Base-by-base conservation (phyloP, 2,888 invertebrate species). In the Andricus curvator region DNA sequence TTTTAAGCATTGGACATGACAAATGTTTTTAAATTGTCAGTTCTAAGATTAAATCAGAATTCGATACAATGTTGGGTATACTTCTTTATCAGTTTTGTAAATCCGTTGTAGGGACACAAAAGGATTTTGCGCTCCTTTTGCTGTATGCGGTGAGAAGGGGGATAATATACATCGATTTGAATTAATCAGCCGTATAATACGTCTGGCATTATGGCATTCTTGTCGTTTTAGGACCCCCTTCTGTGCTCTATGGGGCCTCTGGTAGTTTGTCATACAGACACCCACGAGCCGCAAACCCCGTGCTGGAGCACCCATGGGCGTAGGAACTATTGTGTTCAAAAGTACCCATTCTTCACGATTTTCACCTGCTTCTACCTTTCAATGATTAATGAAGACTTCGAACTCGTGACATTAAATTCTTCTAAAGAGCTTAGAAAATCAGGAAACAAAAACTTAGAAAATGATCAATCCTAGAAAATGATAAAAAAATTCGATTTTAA, bases 191-290 rank as follows among this genome's bases (percentile, higher is more conserved):
- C 78, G 81, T 74, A 84, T 81, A 77, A 84, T 79, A 83, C 80
- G 82, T 78, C 80, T 68, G 85, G 82, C 66, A 80, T 82, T 81
- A 78, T 82, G 60, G 80, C 65, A 70, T 51, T 76, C 77, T 66
- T 44, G 81, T 79, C 77, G 79, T 81, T 78, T 80, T 79, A 56
- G 51, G 76, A 74, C 84, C 82, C 81, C 84, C 84, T 82, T 81
- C 83, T 84, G 85, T 48, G 86, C 82, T 41, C 84, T 33, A 82
- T 83, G 79, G 84, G 83, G 83, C 80, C 74, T 78, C 82, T 74
- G 83, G 85, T 84, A 85, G 82, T 85, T 85, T 85, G 82, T 85
- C 85, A 81, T 85, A 80, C 67, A 82, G 85, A 84, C 84, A 85
- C 82, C 82, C 80, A 81, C 82, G 77, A 81, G 78, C 74, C 68